Percentiles rank a stretch among this genome's conserved stretches.
These are phyloP conservation scores for Pogoniulus pusillus DNA, from an alignment of 2,797 vertebrate species.

Conservation along the genomic window DNA sequence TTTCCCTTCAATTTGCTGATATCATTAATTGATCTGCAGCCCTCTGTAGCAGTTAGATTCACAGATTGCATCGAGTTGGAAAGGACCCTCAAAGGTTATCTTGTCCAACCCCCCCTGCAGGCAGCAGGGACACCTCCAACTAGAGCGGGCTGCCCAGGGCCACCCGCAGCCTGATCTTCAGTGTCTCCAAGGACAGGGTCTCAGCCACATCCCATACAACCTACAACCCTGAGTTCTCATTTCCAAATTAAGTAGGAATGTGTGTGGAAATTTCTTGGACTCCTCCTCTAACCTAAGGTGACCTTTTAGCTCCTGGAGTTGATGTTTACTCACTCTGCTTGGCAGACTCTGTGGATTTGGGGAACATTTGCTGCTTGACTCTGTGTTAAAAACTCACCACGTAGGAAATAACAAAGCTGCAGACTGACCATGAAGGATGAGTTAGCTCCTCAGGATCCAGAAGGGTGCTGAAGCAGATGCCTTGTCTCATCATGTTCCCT, in stretches of 20 bases:
- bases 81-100: no score
- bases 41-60: neutral
- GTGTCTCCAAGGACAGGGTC: no score
- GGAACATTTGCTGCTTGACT: neutral
- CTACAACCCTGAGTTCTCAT: neutral
- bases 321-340: neutral
- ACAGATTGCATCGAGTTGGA: no score
- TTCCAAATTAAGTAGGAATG: neutral
- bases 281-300: neutral
- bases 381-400: neutral
- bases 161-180: no score
- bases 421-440: neutral
- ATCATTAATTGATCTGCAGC: neutral
- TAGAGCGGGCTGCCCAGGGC: no score
- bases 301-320: neutral
- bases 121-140: no score
- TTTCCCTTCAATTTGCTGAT: neutral
- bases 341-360: accelerated
- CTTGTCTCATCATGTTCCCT: neutral
- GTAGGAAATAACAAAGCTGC: neutral
- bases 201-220: no score
- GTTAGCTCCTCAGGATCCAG: neutral
- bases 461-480: neutral
- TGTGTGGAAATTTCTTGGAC: neutral
- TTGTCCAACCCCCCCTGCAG: no score